Evolutionary conservation across 2,888 invertebrate species (phyloP), one percentile per base, ranked within the genome.

Genomic region (Rhingia rostrata): DNA sequence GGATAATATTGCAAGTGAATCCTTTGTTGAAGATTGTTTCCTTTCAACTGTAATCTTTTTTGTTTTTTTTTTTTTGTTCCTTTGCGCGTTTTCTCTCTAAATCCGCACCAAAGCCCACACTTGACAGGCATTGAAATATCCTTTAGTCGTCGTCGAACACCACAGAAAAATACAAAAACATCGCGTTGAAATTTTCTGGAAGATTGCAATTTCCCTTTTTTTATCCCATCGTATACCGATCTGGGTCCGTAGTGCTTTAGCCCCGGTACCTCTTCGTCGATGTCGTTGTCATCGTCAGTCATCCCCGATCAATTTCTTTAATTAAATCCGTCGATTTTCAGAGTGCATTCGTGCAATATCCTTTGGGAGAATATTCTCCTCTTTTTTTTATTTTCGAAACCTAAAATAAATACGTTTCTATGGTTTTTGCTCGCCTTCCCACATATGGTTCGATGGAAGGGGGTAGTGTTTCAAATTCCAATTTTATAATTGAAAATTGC

Each of bases 301-400:
- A 67, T 70, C 60, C 63, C 84, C 43, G 80, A 75, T 80, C 84
- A 84, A 84, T 84, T 84, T 80, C 64, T 80, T 80, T 80, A 84
- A 84, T 84, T 84, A 84, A 84, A 84, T 80, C 84, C 60, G 64
- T 74, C 66, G 79, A 80, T 80, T 83, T 74, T 70, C 69, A 51
- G 61, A 84, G 74, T 84, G 79, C 79, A 75, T 70, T 79, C 74
- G 67, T 78, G 78, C 69, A 67, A 66, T 67, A 51, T 64, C 74
- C 80, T 70, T 64, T 60, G 64, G 66, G 45, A 22, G 22, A 35
- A 32, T 39, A 60, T 43, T 67, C 22, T 22, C 22, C 9, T n/a
- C n/a, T 43, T 30, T 41, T 30, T 41, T 30, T 6, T 9, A 64
- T 63, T 58, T 33, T 41, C 47, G 43, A 69, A 72, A 51, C 63